A percentile compares a stretch with the other conserved stretches of the same genome.
Evolutionary conservation across 2,888 invertebrate species (phyloP).

Genomic region (Cybosia mesomella): DNA sequence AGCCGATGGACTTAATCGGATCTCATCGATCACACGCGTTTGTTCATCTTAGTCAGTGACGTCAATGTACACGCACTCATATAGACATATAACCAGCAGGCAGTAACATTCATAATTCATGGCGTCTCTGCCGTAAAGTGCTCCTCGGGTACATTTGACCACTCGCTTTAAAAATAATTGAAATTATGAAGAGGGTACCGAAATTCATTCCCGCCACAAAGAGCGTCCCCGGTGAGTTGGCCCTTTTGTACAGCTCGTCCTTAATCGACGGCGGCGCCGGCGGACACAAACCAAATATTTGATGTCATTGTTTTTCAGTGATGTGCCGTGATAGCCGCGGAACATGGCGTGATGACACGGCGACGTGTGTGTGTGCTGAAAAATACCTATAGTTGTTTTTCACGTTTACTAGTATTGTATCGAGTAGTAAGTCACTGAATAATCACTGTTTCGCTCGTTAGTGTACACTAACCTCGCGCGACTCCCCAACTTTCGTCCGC

Average conservation of each 20-base stretch:
- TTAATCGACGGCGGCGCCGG: background rate
- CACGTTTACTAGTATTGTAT: background rate
- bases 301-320: background rate
- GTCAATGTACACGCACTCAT: constrained; percentile 16
- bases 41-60: constrained; percentile 36
- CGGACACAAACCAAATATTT: background rate
- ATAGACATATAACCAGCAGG: background rate
- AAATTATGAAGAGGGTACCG: constrained; percentile 36
- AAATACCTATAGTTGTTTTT: background rate
- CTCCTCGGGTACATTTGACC: constrained; percentile 11
- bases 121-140: constrained; percentile 10
- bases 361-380: background rate
- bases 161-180: constrained; percentile 23
- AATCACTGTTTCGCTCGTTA: background rate
- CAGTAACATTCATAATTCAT: constrained; percentile 12
- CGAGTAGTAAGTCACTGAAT: background rate
- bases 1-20: constrained; percentile 20
- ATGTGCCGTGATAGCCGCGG: background rate
- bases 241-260: constrained; percentile 13
- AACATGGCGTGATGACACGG: background rate
- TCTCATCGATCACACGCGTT: constrained; percentile 38
- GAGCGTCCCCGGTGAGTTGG: constrained; percentile 18
- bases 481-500: constrained; percentile 15
- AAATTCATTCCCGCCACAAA: constrained; percentile 33
- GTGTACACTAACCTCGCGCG: background rate